phyloP scores from a whole-genome alignment of 2,888 invertebrate genomes.

The Chloroclysta siterata region DNA sequence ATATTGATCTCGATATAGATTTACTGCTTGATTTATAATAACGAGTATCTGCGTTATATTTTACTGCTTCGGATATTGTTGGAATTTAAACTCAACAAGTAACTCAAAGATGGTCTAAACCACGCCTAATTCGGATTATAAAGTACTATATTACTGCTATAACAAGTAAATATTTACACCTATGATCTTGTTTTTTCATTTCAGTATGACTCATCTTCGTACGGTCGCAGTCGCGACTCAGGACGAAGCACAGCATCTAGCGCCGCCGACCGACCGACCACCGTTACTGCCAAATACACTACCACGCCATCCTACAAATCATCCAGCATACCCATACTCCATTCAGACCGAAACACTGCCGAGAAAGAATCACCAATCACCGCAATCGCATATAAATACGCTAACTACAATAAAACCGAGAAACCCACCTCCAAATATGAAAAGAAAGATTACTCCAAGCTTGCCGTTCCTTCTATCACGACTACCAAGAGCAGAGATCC shows the following conservation, averaged over 20 bases:
- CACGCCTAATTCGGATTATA: neutral
- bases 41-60: slow-evolving; percentile 11
- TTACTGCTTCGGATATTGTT: neutral
- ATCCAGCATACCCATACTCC: slow-evolving; percentile 77
- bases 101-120: neutral
- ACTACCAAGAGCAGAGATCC: slow-evolving; percentile 81
- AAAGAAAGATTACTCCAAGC: slow-evolving; percentile 81
- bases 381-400: slow-evolving; percentile 73
- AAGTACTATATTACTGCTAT: neutral
- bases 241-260: slow-evolving; percentile 54
- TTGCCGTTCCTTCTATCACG: slow-evolving; percentile 63
- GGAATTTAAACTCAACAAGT: neutral
- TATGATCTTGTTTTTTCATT: slow-evolving; percentile 43
- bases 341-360: slow-evolving; percentile 59
- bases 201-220: slow-evolving; percentile 77
- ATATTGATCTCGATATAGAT: slow-evolving; percentile 52
- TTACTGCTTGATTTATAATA: slow-evolving; percentile 32
- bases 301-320: slow-evolving; percentile 74
- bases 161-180: neutral
- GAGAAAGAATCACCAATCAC: slow-evolving; percentile 74
- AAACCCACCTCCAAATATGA: slow-evolving; percentile 65
- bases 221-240: slow-evolving; percentile 68
- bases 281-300: slow-evolving; percentile 77
- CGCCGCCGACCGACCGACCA: slow-evolving; percentile 51
- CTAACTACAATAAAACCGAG: slow-evolving; percentile 65